Conservation (phyloP, 30 jellyfish, hydroid and myxozoan species). For the Aurelia coerulea region DNA sequence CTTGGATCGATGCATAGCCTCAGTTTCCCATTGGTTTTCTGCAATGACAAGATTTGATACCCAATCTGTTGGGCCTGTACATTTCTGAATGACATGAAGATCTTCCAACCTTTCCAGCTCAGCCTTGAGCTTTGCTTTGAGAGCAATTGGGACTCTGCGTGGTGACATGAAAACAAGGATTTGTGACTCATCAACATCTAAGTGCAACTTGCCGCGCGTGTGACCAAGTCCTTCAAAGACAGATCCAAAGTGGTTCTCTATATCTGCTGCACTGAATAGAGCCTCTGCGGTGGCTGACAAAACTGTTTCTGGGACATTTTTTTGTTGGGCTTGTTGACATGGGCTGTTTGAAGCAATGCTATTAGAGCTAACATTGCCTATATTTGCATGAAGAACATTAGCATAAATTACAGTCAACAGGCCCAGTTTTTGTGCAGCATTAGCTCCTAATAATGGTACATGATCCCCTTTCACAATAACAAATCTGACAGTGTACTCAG, state of each 20-base stretch:
- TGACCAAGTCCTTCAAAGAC: slow-evolving; percentile 34
- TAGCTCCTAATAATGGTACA: no score
- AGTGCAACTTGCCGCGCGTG: slow-evolving; percentile 23
- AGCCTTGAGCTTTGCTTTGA: slow-evolving; percentile 5
- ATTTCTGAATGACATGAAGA: slow-evolving; percentile 3
- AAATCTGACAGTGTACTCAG: no score
- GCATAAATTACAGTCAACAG: not conserved
- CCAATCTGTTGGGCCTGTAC: slow-evolving; percentile 23
- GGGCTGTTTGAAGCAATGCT: no score
- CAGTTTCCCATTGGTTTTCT: not conserved
- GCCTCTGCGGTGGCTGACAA: no score
- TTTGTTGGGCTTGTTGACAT: no score
- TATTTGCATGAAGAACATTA: not conserved
- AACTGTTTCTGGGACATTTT: no score
- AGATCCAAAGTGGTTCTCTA: no score
- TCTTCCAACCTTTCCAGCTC: no score
- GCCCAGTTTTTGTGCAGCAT: not conserved
- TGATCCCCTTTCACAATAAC: no score
- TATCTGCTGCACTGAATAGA: no score
- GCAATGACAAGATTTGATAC: slow-evolving; percentile 8
- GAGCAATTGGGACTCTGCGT: slow-evolving; percentile 1
- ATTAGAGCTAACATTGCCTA: not conserved
- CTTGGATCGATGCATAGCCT: slow-evolving; percentile 9
- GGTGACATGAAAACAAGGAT: slow-evolving; percentile 37
- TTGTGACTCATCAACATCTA: slow-evolving; percentile 29